Evolutionary conservation across 2,888 invertebrate genomes (phyloP).

Genomic region (Trissoscelio sp.): DNA sequence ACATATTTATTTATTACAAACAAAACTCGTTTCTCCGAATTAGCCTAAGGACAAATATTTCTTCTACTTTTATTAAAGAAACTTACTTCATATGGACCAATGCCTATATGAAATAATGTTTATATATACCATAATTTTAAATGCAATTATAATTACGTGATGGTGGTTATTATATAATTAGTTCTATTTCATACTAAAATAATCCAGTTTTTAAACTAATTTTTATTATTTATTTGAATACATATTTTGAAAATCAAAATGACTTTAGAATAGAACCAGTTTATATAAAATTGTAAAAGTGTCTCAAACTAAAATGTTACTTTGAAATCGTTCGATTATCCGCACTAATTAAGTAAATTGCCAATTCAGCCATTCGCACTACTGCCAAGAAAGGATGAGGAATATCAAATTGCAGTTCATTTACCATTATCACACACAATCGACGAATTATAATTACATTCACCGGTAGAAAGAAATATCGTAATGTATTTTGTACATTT

Average conservation of each 20-base stretch:
- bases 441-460: slow-evolving; percentile 4
- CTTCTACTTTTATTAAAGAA: too few species aligned
- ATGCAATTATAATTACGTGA: too few species aligned
- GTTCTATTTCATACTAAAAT: too few species aligned
- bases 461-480: slow-evolving; percentile 17
- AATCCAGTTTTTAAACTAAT: too few species aligned
- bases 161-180: too few species aligned
- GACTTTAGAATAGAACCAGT: background rate
- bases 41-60: background rate
- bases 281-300: too few species aligned
- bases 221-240: too few species aligned
- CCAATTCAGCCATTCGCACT: slow-evolving; percentile 20
- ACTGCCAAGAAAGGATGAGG: slow-evolving; percentile 21
- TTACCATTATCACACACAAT: background rate
- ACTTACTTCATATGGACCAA: too few species aligned
- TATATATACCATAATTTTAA: too few species aligned
- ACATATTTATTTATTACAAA: slow-evolving; percentile 3
- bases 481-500: slow-evolving; percentile 47
- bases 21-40: background rate
- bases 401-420: slow-evolving; percentile 2
- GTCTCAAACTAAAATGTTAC: background rate
- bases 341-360: slow-evolving; percentile 16
- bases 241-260: too few species aligned
- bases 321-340: slow-evolving; percentile 3
- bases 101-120: too few species aligned